Percentiles rank a stretch among this genome's conserved stretches.
Conservation (phyloP, 2,113 vertebrate genomes). For the Todiramphus chloris region DNA sequence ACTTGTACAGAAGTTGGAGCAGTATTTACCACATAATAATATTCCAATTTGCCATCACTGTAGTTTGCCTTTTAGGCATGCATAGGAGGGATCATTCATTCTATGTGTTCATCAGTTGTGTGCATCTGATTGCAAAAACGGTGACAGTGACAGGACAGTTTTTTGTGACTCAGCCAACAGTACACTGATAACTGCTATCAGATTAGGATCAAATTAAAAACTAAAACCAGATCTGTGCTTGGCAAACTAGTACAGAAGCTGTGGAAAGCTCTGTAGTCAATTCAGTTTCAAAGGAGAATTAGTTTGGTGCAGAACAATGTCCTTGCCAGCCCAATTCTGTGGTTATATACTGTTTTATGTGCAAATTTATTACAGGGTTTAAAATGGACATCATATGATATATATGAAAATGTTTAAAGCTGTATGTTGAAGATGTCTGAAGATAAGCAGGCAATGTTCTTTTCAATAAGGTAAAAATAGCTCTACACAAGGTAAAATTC, state of each 20-base stretch:
- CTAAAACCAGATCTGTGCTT: not conserved
- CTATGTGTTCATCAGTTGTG: not conserved
- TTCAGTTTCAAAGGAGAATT: not conserved
- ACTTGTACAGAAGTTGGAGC: not conserved
- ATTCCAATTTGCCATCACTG: not conserved
- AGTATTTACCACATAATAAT: not conserved
- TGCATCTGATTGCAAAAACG: not conserved
- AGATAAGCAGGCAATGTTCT: not conserved
- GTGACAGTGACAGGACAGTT: not conserved
- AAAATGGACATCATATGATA: not conserved
- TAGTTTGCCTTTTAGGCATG: not conserved
- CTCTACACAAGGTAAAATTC: not conserved
- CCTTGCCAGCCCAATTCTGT: not conserved
- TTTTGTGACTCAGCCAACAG: not conserved
- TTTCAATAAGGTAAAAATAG: slow-evolving; percentile 25
- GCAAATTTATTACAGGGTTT: not conserved
- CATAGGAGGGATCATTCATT: not conserved
- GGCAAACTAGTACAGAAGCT: not conserved
- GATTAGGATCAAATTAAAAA: not conserved
- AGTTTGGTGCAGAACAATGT: not conserved
- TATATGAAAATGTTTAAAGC: not conserved
- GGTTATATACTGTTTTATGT: not conserved
- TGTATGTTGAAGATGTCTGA: not conserved
- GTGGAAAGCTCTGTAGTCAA: not conserved
- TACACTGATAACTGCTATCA: not conserved